A percentile compares a stretch with the other conserved stretches of the same genome.
phyloP scores from a whole-genome alignment of 2,113 vertebrate genomes.

The Dryoscopus gambensis region DNA sequence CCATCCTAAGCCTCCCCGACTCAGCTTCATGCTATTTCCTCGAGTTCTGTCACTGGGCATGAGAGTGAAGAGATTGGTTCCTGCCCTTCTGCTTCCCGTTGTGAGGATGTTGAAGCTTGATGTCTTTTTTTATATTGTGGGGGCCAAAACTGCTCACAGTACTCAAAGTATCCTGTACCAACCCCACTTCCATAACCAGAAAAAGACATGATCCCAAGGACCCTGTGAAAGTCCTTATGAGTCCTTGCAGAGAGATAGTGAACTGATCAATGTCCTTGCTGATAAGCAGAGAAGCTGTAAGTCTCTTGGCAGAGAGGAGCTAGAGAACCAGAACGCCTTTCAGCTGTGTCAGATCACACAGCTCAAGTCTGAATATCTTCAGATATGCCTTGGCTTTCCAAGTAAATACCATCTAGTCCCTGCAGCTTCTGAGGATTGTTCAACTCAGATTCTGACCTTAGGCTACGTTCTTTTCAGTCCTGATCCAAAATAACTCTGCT shows the following conservation, averaged over 20 bases:
- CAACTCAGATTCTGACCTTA: background rate
- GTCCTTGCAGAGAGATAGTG: background rate
- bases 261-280: background rate
- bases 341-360: background rate
- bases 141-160: background rate
- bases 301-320: background rate
- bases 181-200: background rate
- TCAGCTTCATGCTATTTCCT: background rate
- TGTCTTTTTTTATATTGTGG: background rate
- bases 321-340: background rate
- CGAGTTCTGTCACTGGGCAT: background rate
- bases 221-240: background rate
- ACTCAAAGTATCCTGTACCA: background rate
- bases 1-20: background rate
- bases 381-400: background rate
- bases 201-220: background rate
- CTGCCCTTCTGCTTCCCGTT: background rate
- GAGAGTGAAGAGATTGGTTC: background rate
- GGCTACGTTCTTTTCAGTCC: background rate
- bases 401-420: background rate
- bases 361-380: background rate
- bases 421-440: background rate
- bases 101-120: background rate
- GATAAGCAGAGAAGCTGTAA: background rate
- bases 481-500: slow-evolving; percentile 28